phyloP scores from a whole-genome alignment of 2,888 invertebrate species.

The Heliconius sara region DNA sequence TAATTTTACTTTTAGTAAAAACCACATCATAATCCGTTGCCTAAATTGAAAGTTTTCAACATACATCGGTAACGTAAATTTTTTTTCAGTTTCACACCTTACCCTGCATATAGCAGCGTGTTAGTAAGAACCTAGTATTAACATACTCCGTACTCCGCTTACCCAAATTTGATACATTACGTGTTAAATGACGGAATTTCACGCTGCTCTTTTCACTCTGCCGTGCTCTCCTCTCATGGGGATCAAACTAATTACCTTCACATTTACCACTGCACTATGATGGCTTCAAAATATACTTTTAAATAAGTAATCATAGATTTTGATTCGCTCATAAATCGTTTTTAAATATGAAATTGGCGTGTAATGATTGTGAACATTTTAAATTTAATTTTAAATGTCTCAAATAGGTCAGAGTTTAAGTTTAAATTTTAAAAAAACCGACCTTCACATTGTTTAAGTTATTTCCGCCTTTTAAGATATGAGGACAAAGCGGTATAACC shows the following conservation, averaged over 20 bases:
- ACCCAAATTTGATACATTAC: neutral
- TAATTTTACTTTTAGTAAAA: no score
- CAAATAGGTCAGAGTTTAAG: conserved; percentile 8
- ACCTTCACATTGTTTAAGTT: neutral
- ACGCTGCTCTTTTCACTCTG: no score
- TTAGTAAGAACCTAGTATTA: neutral
- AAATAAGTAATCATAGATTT: conserved; percentile 1
- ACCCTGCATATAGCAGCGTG: no score
- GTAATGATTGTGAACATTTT: neutral
- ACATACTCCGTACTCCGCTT: neutral
- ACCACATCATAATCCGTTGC: no score
- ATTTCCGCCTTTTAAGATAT: neutral
- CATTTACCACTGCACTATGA: neutral
- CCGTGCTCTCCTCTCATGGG: no score
- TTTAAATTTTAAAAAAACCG: neutral
- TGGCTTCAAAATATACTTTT: neutral
- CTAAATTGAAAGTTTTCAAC: no score
- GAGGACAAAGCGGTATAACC: neutral
- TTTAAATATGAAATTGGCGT: neutral
- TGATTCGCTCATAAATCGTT: neutral
- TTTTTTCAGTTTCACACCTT: no score
- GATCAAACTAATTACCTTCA: neutral
- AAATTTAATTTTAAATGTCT: neutral
- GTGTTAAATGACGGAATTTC: neutral
- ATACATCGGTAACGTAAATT: no score